Conservation (phyloP, 1,140 invertebrate species). For the Bombus confusus region DNA sequence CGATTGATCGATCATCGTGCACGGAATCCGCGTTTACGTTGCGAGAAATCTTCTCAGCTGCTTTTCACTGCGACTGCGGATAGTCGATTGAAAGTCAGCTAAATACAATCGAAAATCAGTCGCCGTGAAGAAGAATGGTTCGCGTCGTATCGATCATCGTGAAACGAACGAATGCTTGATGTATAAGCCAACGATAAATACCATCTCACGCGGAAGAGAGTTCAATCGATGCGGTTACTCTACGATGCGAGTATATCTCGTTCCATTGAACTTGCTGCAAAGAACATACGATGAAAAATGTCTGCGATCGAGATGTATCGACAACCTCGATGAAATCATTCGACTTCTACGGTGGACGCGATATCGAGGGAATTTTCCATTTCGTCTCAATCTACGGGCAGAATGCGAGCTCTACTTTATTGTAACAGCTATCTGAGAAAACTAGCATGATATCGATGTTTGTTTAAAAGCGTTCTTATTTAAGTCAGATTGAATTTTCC, state of each 20-base stretch:
- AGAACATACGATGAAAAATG: not conserved
- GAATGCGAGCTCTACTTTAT: no score
- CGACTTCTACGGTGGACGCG: not conserved
- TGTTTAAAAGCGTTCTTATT: no score
- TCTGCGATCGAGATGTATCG: no score
- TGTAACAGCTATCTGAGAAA: no score
- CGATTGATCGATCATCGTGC: not conserved
- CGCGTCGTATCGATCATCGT: slow-evolving; percentile 15
- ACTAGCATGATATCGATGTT: no score
- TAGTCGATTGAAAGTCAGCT: not conserved
- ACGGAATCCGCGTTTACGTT: not conserved
- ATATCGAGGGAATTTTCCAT: not conserved
- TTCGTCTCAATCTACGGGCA: not conserved
- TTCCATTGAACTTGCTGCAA: slow-evolving; percentile 18
- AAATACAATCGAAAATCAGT: slow-evolving; percentile 17
- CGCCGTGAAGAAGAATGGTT: not conserved
- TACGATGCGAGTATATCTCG: not conserved
- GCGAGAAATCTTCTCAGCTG: no score
- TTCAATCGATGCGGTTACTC: not conserved
- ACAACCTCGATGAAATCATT: not conserved
- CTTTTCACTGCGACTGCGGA: no score
- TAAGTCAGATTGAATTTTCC: no score
- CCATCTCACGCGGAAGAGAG: slow-evolving; percentile 5
- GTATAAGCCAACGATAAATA: slow-evolving; percentile 11
- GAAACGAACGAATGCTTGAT: not conserved